Evolutionary conservation across 1,140 invertebrate genomes (phyloP).

Genomic region (Dinoponera quadriceps): DNA sequence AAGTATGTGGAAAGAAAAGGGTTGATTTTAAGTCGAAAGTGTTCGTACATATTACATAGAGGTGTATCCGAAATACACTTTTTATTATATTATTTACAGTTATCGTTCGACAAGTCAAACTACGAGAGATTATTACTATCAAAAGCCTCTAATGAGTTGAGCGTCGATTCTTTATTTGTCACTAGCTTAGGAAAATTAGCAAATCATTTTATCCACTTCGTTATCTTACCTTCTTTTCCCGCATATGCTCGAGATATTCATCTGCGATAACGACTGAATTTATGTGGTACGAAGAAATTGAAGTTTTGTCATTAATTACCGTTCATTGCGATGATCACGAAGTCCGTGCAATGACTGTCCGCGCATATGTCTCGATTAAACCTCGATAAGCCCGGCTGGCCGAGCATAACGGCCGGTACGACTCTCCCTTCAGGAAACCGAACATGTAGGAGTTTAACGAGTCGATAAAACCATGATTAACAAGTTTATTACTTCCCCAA

Average conservation of each 20-base stretch:
- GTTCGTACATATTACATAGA: no score
- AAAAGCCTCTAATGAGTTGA: no score
- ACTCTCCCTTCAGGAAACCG: not conserved
- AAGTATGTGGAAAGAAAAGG: no score
- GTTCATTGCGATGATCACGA: not conserved
- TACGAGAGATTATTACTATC: no score
- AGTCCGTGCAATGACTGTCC: not conserved
- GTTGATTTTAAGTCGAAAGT: no score
- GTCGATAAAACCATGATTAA: slow-evolving; percentile 33
- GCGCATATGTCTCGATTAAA: slow-evolving; percentile 28
- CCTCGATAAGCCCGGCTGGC: slow-evolving; percentile 7
- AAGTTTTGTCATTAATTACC: not conserved
- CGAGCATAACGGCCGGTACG: not conserved
- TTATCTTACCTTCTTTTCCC: no score
- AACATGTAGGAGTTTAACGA: slow-evolving; percentile 27
- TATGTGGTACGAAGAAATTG: not conserved
- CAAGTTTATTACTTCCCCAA: slow-evolving; percentile 37
- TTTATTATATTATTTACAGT: no score
- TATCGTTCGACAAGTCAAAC: no score
- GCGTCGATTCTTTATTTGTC: no score
- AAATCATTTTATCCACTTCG: no score
- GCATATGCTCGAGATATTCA: not conserved
- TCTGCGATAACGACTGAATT: not conserved
- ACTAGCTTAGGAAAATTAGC: no score
- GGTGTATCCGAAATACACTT: no score